A percentile compares a stretch with the other conserved stretches of the same genome.
Conservation (phyloP, 2,113 vertebrate genomes). For the Gopherus evgoodei region DNA sequence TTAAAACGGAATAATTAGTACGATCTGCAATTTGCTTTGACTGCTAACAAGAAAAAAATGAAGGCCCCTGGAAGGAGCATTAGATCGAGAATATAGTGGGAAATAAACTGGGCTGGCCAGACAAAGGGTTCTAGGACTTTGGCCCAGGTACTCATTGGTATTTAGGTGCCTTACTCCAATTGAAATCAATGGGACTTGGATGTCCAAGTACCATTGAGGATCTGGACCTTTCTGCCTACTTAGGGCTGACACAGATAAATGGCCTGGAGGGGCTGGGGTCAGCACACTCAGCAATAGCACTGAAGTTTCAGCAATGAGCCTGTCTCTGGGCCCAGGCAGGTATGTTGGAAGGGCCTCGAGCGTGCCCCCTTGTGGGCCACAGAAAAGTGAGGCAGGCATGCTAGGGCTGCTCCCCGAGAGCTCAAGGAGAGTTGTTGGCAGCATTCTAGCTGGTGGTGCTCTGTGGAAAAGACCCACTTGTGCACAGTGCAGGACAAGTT, state of each 20-base stretch:
- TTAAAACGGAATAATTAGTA: neutral
- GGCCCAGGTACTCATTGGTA: neutral
- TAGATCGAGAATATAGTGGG: neutral
- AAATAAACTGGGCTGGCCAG: neutral
- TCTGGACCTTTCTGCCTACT: neutral
- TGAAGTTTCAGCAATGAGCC: neutral
- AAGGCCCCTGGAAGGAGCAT: neutral
- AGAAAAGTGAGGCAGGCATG: too few relatives aligned
- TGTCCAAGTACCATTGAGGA: neutral
- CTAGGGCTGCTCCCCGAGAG: neutral
- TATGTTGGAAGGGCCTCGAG: fast-evolving
- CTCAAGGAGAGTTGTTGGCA: neutral
- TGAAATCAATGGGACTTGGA: neutral
- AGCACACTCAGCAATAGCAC: neutral
- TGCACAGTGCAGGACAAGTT: neutral
- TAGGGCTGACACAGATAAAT: neutral
- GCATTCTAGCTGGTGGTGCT: neutral
- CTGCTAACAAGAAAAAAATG: neutral
- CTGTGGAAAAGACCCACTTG: neutral
- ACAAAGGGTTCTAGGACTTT: neutral
- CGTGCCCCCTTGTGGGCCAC: fast-evolving
- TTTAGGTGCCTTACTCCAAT: neutral
- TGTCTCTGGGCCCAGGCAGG: neutral
- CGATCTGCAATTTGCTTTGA: neutral
- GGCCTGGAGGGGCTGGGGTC: too few relatives aligned